These are phyloP conservation scores for Apis laboriosa DNA, from an alignment of 1,140 invertebrate genomes.

Conservation along the genomic window DNA sequence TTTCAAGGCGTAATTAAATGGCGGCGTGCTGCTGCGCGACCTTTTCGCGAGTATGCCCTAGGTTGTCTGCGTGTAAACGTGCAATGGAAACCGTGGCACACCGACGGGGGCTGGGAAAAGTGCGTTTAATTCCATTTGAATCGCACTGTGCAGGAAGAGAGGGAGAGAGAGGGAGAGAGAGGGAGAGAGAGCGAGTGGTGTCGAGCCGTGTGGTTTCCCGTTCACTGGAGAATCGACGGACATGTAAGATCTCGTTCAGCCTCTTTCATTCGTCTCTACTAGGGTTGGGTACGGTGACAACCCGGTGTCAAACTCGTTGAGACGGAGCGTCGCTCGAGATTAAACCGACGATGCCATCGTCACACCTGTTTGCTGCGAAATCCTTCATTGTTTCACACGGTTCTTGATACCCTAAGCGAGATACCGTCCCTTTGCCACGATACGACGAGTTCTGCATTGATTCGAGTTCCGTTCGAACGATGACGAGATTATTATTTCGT, in stretches of 20 bases:
- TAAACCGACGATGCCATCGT: conserved; percentile 21
- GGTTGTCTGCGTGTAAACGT: conserved; percentile 45
- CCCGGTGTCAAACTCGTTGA: conserved; percentile 25
- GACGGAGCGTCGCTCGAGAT: conserved; percentile 11
- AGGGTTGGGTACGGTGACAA: neutral
- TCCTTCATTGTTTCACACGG: neutral
- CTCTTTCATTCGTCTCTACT: neutral
- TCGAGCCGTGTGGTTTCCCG: conserved; percentile 31
- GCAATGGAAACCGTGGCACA: conserved; percentile 16
- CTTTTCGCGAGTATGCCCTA: conserved; percentile 35
- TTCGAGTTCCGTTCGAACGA: neutral
- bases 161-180: neutral
- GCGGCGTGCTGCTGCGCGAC: conserved; percentile 36
- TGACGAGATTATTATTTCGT: neutral
- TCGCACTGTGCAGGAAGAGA: neutral
- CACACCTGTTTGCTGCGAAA: conserved; percentile 23
- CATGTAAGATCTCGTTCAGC: conserved; percentile 44
- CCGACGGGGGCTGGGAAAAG: conserved; percentile 31
- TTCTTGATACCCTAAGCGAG: neutral
- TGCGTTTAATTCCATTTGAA: conserved; percentile 55
- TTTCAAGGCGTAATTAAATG: conserved; percentile 64
- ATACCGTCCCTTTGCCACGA: neutral
- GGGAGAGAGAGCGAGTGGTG: conserved; percentile 12
- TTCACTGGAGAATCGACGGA: conserved; percentile 46
- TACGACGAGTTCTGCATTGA: neutral